phyloP scores from a whole-genome alignment of 2,113 vertebrate species.

The Archilochus colubris region DNA sequence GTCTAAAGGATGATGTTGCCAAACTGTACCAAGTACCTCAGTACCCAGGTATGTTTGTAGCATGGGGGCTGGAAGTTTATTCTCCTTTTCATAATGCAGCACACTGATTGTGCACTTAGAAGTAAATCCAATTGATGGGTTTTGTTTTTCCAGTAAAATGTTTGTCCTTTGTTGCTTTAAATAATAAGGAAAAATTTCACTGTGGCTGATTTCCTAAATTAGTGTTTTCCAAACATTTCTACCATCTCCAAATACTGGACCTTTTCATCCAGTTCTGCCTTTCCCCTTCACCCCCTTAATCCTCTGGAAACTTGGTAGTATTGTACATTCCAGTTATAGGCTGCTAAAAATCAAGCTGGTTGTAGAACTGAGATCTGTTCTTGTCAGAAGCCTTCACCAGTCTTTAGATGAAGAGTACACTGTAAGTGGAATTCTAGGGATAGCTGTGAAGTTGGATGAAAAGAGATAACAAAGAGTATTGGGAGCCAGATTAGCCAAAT shows the following conservation, averaged over 20 bases:
- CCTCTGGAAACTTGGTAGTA: neutral
- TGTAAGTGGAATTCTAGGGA: neutral
- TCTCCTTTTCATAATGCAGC: neutral
- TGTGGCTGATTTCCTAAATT: neutral
- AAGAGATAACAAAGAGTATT: neutral
- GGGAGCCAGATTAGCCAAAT: neutral
- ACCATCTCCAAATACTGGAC: neutral
- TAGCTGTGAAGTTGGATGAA: neutral
- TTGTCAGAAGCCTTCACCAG: neutral
- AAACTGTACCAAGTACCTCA: neutral
- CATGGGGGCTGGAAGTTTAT: neutral
- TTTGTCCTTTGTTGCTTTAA: neutral
- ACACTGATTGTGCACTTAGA: conserved; percentile 30
- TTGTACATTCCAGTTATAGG: no score
- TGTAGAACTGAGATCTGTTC: neutral
- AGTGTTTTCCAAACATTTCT: neutral
- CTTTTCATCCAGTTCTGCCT: neutral
- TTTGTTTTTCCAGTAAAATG: neutral
- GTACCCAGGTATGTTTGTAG: neutral
- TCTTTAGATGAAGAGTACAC: neutral
- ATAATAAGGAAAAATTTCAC: neutral
- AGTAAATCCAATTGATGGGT: neutral
- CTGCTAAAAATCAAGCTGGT: neutral
- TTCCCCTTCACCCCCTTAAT: neutral
- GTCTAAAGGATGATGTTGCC: neutral